Conservation (phyloP, 2,113 vertebrate genomes). For the Cyprinodon variegatus region DNA sequence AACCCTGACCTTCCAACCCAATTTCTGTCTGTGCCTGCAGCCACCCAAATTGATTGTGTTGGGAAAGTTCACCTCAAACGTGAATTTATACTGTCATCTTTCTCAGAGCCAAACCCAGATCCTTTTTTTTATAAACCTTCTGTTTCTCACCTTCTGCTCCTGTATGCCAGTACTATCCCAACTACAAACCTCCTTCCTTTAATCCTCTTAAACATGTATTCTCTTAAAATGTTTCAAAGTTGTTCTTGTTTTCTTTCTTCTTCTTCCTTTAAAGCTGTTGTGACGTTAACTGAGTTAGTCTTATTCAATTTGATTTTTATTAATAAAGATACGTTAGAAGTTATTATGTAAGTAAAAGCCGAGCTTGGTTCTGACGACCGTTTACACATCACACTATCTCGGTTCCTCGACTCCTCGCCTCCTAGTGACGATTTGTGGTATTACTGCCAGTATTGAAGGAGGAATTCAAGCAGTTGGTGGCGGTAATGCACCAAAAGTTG, state of each 20-base stretch:
- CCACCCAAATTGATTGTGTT: slow-evolving; percentile 41
- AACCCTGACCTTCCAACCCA: slow-evolving; percentile 61
- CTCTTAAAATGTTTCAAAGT: slow-evolving; percentile 12
- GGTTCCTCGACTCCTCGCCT: too few species aligned
- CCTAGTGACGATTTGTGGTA: too few species aligned
- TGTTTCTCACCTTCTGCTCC: slow-evolving; percentile 20
- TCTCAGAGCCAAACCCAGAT: slow-evolving; percentile 32
- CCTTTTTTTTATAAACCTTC: slow-evolving; percentile 8
- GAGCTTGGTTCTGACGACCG: too few species aligned
- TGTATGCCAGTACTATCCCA: neutral
- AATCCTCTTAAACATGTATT: slow-evolving; percentile 11
- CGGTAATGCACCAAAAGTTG: too few species aligned
- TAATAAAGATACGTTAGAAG: too few species aligned
- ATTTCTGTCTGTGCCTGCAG: slow-evolving; percentile 39
- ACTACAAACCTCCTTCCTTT: slow-evolving; percentile 11
- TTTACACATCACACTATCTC: too few species aligned
- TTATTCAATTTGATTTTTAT: too few species aligned
- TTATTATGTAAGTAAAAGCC: too few species aligned
- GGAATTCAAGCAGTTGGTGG: too few species aligned
- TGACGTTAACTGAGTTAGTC: neutral
- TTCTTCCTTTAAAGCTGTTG: neutral
- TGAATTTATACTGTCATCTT: slow-evolving; percentile 40
- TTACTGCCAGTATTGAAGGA: too few species aligned
- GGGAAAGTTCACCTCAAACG: slow-evolving; percentile 33
- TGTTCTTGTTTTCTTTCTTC: neutral